Evolutionary conservation across 2,888 invertebrate species (phyloP).

Genomic region (Macrosiphum euphorbiae): DNA sequence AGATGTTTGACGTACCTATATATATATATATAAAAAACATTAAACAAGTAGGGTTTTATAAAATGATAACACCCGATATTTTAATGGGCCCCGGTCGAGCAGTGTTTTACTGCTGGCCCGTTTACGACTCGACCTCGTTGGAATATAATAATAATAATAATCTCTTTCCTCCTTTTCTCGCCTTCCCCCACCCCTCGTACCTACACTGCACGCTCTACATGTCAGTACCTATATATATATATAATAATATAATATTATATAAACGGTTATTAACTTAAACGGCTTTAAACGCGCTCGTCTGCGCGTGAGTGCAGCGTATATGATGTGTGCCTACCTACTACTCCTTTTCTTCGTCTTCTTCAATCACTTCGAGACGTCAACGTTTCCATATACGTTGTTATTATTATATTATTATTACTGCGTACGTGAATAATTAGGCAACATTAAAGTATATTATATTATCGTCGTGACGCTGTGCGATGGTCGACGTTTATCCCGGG

Average conservation of each 20-base stretch:
- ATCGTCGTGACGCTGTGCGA: not conserved
- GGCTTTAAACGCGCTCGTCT: slow-evolving; percentile 1
- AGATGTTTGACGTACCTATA: not conserved
- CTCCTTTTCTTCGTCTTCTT: not conserved
- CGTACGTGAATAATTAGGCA: not conserved
- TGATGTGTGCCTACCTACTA: not conserved
- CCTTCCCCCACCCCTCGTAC: not conserved
- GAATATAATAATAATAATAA: slow-evolving; percentile 32
- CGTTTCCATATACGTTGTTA: not conserved
- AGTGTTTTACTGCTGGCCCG: slow-evolving; percentile 47
- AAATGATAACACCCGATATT: slow-evolving; percentile 52
- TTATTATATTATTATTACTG: not conserved
- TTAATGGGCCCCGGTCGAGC: slow-evolving; percentile 14
- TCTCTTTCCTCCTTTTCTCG: not conserved
- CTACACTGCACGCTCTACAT: no score
- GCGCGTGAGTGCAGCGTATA: not conserved
- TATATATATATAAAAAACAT: not conserved
- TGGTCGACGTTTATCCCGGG: not conserved
- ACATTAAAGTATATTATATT: not conserved
- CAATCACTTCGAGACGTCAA: slow-evolving; percentile 14
- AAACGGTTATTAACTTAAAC: slow-evolving; percentile 37
- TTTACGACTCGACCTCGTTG: slow-evolving; percentile 42
- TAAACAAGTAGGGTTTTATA: slow-evolving; percentile 19
- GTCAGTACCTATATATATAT: not conserved
- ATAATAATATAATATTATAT: not conserved